A percentile compares a stretch with the other conserved stretches of the same genome.
phyloP scores from a whole-genome alignment of 2,797 vertebrate species.

The Hippopotamyrus pictus region DNA sequence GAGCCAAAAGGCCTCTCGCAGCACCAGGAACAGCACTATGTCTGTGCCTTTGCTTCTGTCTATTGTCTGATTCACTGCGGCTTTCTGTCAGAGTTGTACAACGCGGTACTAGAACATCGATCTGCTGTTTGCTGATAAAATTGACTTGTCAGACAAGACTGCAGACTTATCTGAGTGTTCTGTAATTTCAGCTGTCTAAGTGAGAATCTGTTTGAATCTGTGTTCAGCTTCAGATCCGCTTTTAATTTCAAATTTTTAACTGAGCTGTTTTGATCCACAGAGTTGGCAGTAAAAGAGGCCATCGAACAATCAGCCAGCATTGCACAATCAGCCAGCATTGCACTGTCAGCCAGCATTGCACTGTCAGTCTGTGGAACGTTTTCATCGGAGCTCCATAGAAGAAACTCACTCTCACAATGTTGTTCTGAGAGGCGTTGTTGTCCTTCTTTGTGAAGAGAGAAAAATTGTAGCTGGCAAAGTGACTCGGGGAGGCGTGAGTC shows the following conservation, averaged over 20 bases:
- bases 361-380: not conserved
- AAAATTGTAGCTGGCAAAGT: not conserved
- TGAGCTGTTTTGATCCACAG: not conserved
- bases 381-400: not conserved
- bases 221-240: not conserved
- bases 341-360: not conserved
- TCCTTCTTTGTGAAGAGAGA: not conserved
- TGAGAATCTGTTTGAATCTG: not conserved
- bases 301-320: not conserved
- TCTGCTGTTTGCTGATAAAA: not conserved
- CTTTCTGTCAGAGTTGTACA: not conserved
- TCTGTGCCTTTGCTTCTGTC: not conserved
- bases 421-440: not conserved
- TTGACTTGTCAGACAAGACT: not conserved
- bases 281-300: not conserved
- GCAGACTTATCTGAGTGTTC: not conserved
- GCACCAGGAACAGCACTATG: not conserved
- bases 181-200: not conserved
- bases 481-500: not conserved
- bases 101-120: not conserved
- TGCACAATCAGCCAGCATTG: no score
- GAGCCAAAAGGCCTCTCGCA: not conserved
- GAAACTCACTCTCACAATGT: not conserved
- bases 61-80: not conserved
- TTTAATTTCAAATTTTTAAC: not conserved